Evolutionary conservation across 2,888 invertebrate genomes (phyloP).

Genomic region (Dichetophora obliterata): DNA sequence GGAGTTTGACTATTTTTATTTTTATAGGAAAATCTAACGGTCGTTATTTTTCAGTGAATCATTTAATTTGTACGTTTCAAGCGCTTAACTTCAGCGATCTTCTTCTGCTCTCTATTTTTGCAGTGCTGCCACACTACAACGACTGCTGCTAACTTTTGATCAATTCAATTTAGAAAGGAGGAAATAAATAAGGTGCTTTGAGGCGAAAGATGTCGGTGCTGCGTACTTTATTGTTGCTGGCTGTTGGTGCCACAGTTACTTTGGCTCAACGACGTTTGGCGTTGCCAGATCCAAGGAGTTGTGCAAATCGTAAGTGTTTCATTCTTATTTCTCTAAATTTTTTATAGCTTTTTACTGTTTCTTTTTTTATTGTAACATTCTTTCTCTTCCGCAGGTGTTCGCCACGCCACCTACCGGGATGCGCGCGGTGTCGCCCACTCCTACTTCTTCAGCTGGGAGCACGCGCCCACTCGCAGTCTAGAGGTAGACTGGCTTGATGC

Average conservation of each 20-base stretch:
- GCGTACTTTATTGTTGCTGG: constrained; percentile 73
- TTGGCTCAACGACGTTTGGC: constrained; percentile 88
- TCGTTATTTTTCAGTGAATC: constrained; percentile 24
- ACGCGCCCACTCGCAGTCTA: constrained; percentile 82
- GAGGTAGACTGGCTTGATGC: constrained; percentile 94
- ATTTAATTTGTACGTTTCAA: constrained; percentile 45
- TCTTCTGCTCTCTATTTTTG: constrained; percentile 10
- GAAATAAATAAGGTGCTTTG: background rate
- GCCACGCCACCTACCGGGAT: constrained; percentile 89
- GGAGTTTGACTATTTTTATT: background rate
- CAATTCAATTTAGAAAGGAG: background rate
- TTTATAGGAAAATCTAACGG: constrained; percentile 11
- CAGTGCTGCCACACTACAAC: background rate
- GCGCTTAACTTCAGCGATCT: constrained; percentile 32
- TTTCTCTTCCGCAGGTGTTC: constrained; percentile 76
- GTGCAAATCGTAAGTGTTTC: constrained; percentile 84
- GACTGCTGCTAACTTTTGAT: background rate
- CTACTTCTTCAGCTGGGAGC: constrained; percentile 95
- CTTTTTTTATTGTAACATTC: background rate
- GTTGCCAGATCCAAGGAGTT: constrained; percentile 89
- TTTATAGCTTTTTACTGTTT: no score
- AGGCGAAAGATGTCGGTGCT: constrained; percentile 56
- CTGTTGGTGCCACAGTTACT: constrained; percentile 76
- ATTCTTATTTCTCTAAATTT: background rate
- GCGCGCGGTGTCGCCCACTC: constrained; percentile 89